Evolutionary conservation across 2,888 invertebrate genomes (phyloP).

Genomic region (Drosophila diplacantha): DNA sequence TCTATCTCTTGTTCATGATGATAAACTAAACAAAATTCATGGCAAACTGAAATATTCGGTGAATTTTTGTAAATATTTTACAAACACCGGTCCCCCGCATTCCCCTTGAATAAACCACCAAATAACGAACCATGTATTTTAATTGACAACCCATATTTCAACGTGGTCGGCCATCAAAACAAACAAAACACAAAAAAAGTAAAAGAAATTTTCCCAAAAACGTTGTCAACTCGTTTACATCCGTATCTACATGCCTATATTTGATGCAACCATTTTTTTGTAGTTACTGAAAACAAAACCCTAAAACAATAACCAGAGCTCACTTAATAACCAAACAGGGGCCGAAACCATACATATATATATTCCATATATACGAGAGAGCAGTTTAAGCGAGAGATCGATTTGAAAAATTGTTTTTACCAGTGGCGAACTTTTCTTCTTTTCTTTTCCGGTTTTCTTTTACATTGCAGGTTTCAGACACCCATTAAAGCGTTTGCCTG

Average conservation of each 20-base stretch:
- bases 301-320: slow-evolving; percentile 34
- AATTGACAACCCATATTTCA: slow-evolving; percentile 35
- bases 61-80: slow-evolving; percentile 54
- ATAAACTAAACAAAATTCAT: slow-evolving; percentile 31
- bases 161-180: slow-evolving; percentile 55
- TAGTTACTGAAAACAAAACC: slow-evolving; percentile 33
- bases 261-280: slow-evolving; percentile 42
- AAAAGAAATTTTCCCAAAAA: slow-evolving; percentile 8
- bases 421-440: slow-evolving; percentile 73
- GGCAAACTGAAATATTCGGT: slow-evolving; percentile 34
- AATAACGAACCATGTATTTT: slow-evolving; percentile 35
- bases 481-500: slow-evolving; percentile 78
- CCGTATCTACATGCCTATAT: slow-evolving; percentile 28
- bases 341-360: slow-evolving; percentile 18
- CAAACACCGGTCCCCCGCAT: slow-evolving; percentile 17
- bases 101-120: slow-evolving; percentile 24
- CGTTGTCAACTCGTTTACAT: slow-evolving; percentile 32
- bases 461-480: slow-evolving; percentile 78
- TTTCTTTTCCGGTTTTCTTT: slow-evolving; percentile 72
- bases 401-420: slow-evolving; percentile 58
- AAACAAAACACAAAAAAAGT: background rate
- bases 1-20: slow-evolving; percentile 11
- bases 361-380: slow-evolving; percentile 3
- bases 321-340: slow-evolving; percentile 26
- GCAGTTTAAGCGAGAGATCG: slow-evolving; percentile 38